A percentile compares a stretch with the other conserved stretches of the same genome.
Evolutionary conservation across 2,797 vertebrate species (phyloP).

Genomic region (Percopsis omiscomaycus): DNA sequence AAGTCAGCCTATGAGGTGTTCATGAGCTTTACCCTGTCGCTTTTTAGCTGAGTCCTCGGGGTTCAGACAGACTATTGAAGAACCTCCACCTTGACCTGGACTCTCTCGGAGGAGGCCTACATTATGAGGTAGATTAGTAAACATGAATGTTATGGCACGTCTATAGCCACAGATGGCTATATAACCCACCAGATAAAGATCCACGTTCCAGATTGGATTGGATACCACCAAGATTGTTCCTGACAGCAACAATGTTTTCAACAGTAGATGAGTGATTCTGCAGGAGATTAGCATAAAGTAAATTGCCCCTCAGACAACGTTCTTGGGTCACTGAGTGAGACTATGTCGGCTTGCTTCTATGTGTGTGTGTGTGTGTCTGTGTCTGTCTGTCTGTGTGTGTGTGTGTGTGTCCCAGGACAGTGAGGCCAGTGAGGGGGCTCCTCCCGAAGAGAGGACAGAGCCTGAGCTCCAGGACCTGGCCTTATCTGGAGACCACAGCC

Average conservation of each 20-base stretch:
- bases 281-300: too few relatives aligned
- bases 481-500: conserved; percentile 74
- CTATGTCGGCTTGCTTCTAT: conserved; percentile 1
- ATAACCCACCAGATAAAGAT: too few relatives aligned
- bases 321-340: too few relatives aligned
- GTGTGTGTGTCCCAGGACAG: conserved; percentile 67
- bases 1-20: background rate
- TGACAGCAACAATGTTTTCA: too few relatives aligned
- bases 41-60: conserved; percentile 64
- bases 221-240: too few relatives aligned
- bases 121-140: conserved; percentile 80
- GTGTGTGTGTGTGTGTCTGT: background rate
- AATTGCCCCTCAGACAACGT: background rate
- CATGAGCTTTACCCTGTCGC: background rate
- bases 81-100: conserved; percentile 86
- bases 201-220: too few relatives aligned
- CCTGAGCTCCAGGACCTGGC: conserved; percentile 72
- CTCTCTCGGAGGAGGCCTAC: conserved; percentile 77
- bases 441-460: conserved; percentile 70
- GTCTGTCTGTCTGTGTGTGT: background rate
- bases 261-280: background rate
- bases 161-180: background rate
- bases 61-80: conserved; percentile 72
- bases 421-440: conserved; percentile 66
- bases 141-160: too few relatives aligned